Conservation (phyloP, 2,888 invertebrate species). For the Poecilus cupreus region DNA sequence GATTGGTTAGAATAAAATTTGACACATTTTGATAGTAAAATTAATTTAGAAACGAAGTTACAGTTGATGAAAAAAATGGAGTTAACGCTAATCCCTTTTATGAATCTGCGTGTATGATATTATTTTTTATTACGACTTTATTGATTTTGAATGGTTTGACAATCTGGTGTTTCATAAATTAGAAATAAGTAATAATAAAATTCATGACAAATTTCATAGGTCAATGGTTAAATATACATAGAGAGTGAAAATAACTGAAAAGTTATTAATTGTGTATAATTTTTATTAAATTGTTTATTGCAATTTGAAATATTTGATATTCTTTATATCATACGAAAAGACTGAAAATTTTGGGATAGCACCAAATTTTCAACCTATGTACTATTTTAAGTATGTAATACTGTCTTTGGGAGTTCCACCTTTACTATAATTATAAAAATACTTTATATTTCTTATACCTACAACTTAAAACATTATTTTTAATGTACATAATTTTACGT, state of each 20-base stretch:
- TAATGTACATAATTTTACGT: neutral
- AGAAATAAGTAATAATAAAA: slow-evolving; percentile 15
- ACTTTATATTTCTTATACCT: neutral
- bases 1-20: too few species aligned
- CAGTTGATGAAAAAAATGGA: too few species aligned
- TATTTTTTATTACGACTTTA: neutral
- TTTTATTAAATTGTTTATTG: neutral
- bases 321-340: neutral
- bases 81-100: too few species aligned
- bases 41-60: too few species aligned
- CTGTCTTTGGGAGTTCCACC: neutral
- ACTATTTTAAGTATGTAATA: neutral
- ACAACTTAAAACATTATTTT: neutral
- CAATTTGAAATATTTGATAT: too few species aligned
- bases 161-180: slow-evolving; percentile 7
- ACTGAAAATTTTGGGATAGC: slow-evolving; percentile 28
- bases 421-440: neutral
- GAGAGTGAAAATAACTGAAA: neutral
- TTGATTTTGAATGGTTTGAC: neutral
- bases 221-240: neutral
- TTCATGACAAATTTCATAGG: neutral
- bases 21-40: too few species aligned
- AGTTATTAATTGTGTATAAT: too few species aligned
- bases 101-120: too few species aligned
- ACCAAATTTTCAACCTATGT: slow-evolving; percentile 4